Evolutionary conservation across 1,140 invertebrate species (phyloP).

Genomic region (Hirudo medicinalis): DNA sequence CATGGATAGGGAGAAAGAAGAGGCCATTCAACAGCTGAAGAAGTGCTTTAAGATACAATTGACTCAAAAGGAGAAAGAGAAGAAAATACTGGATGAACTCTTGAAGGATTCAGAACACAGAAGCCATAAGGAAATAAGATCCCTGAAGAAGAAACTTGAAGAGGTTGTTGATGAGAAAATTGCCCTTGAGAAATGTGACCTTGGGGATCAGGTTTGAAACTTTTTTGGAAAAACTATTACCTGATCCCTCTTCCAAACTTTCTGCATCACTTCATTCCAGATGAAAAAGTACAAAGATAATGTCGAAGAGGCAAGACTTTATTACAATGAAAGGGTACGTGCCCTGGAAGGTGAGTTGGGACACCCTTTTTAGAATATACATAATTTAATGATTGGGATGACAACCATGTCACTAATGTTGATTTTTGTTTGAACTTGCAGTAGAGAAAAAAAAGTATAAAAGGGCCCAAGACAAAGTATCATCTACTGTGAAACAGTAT

Average conservation of each 20-base stretch:
- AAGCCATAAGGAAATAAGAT: background rate
- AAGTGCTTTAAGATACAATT: background rate
- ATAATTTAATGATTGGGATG: background rate
- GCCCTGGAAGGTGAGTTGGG: background rate
- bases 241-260: background rate
- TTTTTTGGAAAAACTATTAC: background rate
- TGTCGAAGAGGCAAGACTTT: background rate
- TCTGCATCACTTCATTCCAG: too few relatives aligned
- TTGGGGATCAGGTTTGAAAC: background rate
- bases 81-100: background rate
- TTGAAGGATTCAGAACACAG: background rate
- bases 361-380: background rate
- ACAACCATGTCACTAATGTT: slow-evolving; percentile 3
- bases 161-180: background rate
- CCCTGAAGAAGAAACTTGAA: background rate
- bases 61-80: too few relatives aligned
- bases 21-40: background rate
- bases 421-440: background rate
- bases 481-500: too few relatives aligned
- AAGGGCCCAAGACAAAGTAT: too few relatives aligned
- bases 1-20: background rate
- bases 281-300: background rate
- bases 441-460: too few relatives aligned
- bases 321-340: background rate
- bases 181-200: background rate